These are phyloP conservation scores for Amphipoea oculea DNA, from an alignment of 2,888 invertebrate species.

Conservation along the genomic window DNA sequence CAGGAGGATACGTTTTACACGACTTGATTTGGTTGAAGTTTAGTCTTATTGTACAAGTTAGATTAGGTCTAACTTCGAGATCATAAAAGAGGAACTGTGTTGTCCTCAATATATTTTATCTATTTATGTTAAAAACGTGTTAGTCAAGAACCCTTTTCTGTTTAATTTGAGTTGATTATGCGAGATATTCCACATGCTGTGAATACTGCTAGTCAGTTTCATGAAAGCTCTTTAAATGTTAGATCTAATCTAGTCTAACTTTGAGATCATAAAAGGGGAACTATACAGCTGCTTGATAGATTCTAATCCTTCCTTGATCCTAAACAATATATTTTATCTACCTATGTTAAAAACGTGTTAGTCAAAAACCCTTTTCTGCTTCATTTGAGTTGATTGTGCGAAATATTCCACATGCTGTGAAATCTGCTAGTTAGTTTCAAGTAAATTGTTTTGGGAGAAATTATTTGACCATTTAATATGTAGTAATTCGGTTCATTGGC, in stretches of 20 bases:
- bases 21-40: conserved; percentile 22
- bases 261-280: background rate
- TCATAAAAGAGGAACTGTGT: background rate
- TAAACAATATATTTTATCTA: background rate
- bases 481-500: background rate
- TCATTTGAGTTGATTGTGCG: conserved; percentile 10
- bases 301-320: background rate
- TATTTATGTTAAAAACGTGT: background rate
- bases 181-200: no score
- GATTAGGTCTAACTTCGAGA: conserved; percentile 11
- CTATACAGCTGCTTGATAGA: background rate
- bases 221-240: no score
- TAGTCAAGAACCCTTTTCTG: background rate
- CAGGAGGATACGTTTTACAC: background rate
- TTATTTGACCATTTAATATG: background rate
- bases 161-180: no score
- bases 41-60: conserved; percentile 18
- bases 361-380: background rate
- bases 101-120: background rate
- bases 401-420: background rate
- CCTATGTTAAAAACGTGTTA: background rate
- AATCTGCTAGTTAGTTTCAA: background rate
- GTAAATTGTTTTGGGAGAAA: conserved; percentile 6
- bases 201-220: no score
- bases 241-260: background rate